Conservation (phyloP, 2,888 invertebrate genomes). For the Pogonocherus hispidulus region DNA sequence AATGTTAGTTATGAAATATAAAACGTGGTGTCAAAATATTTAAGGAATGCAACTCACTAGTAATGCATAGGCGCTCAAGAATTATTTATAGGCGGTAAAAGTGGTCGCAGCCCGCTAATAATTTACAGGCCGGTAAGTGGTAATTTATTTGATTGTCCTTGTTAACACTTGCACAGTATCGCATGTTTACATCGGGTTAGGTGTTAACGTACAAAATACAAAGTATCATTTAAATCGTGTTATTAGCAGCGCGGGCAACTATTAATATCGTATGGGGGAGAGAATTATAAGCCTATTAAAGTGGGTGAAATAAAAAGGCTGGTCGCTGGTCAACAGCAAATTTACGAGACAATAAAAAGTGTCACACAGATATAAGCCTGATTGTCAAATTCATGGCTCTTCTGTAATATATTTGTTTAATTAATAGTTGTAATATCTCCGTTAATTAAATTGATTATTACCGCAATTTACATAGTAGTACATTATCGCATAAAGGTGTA, state of each 20-base stretch:
- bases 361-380: neutral
- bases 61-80: slow-evolving; percentile 55
- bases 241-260: slow-evolving; percentile 5
- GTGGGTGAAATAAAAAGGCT: slow-evolving; percentile 2
- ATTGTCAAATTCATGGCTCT: neutral
- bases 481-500: too few relatives aligned
- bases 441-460: too few relatives aligned
- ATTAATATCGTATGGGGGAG: slow-evolving; percentile 7
- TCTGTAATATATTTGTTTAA: neutral
- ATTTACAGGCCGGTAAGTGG: slow-evolving; percentile 63
- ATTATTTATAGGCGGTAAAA: slow-evolving; percentile 61
- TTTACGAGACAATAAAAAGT: neutral
- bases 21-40: slow-evolving; percentile 45
- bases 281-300: slow-evolving; percentile 4
- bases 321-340: neutral
- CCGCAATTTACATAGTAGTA: too few relatives aligned
- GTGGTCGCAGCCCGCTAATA: slow-evolving; percentile 61
- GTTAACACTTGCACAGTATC: slow-evolving; percentile 63
- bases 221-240: slow-evolving; percentile 27
- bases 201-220: slow-evolving; percentile 37
- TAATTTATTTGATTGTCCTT: slow-evolving; percentile 66
- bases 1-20: slow-evolving; percentile 42
- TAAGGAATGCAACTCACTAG: slow-evolving; percentile 46
- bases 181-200: slow-evolving; percentile 61
- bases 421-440: too few relatives aligned